Evolutionary conservation across 2,888 invertebrate genomes (phyloP), one percentile per base, ranked within the genome.

Genomic region (Agrenia bidenticulata): DNA sequence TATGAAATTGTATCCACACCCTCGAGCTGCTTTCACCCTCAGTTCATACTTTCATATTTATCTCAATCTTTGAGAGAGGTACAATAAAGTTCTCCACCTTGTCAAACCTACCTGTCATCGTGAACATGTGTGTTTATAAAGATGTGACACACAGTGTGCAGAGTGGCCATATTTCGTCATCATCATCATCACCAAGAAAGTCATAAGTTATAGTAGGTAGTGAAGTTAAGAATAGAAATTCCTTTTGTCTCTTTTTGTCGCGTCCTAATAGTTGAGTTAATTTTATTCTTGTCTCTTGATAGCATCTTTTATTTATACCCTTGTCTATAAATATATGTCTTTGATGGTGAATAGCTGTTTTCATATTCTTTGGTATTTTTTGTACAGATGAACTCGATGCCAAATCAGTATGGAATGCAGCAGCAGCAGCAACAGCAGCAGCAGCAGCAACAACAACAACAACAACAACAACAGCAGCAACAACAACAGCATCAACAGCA

Each of bases 391-490:
- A 76, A 69, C 62, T 27, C 64, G 37, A 74, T 74, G 74, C 67
- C 70, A 67, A 76, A 70, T 67, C 76, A 74, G 61, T 73, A 76
- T 61, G 73, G 69, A 39, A 73, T 73, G 72, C 73, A 73, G 70
- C 69, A 72, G 57, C 72, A 70, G 45, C 17, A 45, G 45, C 17
- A 45, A 19, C 45, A 45, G 7, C 45, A 45, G 15, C n/a, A 37
- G 4, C 41, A 41, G 32, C 60, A 39, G 13, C 32, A 56, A 19
- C 53, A 32, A 19, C 53, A 62, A 39, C 57, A 59, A 4, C 17
- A 17, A 17, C 62, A 62, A 39, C 45, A 45, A n/a, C 45, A 45
- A 45, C n/a, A 37, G 4, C 41, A 41, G 32, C 60, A 39, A 21
- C 32, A 56, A 19, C 53, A 32, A 19, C 53, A 62, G 24, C 57